These are phyloP conservation scores for Yponomeuta plumbellus DNA, from an alignment of 2,888 invertebrate species.

Conservation along the genomic window DNA sequence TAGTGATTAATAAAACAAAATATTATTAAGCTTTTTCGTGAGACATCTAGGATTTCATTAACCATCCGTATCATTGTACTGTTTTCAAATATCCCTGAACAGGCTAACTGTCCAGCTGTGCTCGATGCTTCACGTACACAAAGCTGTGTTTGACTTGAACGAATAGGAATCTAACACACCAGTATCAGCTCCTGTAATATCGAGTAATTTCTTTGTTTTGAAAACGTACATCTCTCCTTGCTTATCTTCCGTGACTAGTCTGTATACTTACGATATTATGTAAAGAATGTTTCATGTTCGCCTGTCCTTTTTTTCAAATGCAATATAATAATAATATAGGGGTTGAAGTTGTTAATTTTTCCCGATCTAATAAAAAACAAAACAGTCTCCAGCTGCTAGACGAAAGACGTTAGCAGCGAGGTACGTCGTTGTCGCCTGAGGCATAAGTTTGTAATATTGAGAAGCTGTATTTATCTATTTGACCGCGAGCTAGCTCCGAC, in stretches of 20 bases:
- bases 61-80: too few relatives aligned
- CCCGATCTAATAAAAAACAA: not conserved
- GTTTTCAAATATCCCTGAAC: too few relatives aligned
- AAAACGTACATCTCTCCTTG: constrained; percentile 28
- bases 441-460: constrained; percentile 42
- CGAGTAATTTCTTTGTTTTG: constrained; percentile 31
- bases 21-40: too few relatives aligned
- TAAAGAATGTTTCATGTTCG: too few relatives aligned
- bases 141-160: too few relatives aligned
- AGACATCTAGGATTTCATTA: too few relatives aligned
- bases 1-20: too few relatives aligned
- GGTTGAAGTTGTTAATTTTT: not conserved
- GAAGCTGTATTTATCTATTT: constrained; percentile 21
- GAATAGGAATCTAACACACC: not conserved
- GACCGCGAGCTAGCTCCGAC: not conserved
- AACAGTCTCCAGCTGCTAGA: constrained; percentile 19
- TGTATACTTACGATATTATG: not conserved
- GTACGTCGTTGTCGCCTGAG: constrained; percentile 28
- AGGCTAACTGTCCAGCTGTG: too few relatives aligned
- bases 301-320: too few relatives aligned
- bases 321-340: too few relatives aligned
- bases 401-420: not conserved
- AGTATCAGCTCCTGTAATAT: not conserved
- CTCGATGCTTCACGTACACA: too few relatives aligned
- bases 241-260: not conserved